Evolutionary conservation across 2,113 vertebrate genomes (phyloP), one percentile per base, ranked within the genome.

Genomic region (Cacatua alba): DNA sequence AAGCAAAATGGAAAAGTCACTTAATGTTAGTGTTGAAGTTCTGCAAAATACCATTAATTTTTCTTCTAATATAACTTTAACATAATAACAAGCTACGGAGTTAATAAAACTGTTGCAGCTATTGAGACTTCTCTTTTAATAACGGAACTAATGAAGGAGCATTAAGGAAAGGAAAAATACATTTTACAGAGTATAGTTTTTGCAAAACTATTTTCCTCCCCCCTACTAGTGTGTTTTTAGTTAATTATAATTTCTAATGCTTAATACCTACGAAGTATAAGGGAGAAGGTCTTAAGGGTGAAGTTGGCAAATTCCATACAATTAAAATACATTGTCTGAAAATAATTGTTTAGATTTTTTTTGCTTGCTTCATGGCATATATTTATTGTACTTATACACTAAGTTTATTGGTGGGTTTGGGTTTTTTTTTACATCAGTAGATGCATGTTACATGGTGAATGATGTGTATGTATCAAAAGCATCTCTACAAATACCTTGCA

Each of bases 41-140:
- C 89, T 96, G 74, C 94, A 96, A 95, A 98, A 93, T 96, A 76
- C 71, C 84, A 90, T 97, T 97, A 97, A 63, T 97, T 97, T 97
- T 97, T 95, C 91, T 70, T n/a, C 78, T 95, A 90, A 17, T 92
- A 72, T 65, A 96, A 94, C 94, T 60, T 14, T 59, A n/a, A 59
- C 13, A 2, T 97, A 94, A 95, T 98, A 97, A 95, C 85, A 94
- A 97, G 94, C 83, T 83, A 52, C 89, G 44, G 86, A 97, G 96
- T 97, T 97, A 97, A 97, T 97, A 97, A 97, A 97, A 97, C 82
- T 89, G 67, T 97, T 95, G 90, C 94, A 96, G 82, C 93, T 89
- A 96, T 93, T 94, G 89, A 97, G 80, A 95, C 72, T 96, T 95
- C 94, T 95, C 78, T 91, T 96, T 97, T 98, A 97, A 97, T 98